A percentile compares a stretch with the other conserved stretches of the same genome.
These are phyloP conservation scores for Tetropium fuscum DNA, from an alignment of 2,888 invertebrate species.

Conservation along the genomic window DNA sequence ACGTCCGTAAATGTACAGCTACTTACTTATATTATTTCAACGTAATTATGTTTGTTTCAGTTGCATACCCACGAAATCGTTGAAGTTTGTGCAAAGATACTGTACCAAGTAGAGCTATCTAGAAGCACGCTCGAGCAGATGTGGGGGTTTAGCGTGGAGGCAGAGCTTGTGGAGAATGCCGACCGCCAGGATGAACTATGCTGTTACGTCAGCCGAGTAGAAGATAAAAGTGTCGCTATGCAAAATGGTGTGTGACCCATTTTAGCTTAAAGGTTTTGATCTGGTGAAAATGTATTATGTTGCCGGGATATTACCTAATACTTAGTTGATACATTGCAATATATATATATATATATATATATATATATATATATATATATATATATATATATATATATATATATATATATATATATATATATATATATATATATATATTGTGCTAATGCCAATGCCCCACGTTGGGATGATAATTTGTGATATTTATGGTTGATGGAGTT, in stretches of 20 bases:
- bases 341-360: too few species aligned
- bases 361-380: too few species aligned
- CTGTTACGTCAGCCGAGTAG: constrained; percentile 96
- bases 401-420: too few species aligned
- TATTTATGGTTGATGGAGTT: too few species aligned
- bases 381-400: too few species aligned
- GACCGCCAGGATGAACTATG: constrained; percentile 97
- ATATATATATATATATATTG: too few species aligned
- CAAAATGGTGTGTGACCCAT: constrained; percentile 82
- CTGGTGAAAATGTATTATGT: not conserved
- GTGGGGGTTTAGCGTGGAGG: constrained; percentile 99
- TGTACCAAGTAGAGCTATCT: constrained; percentile 95
- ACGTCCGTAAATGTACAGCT: not conserved
- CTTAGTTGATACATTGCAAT: too few species aligned
- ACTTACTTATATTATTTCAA: not conserved
- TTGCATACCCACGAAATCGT: constrained; percentile 94
- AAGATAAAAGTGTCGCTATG: constrained; percentile 96
- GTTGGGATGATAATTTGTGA: too few species aligned
- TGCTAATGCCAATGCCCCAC: too few species aligned
- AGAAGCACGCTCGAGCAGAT: constrained; percentile 92
- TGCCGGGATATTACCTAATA: not conserved
- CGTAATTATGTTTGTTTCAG: constrained; percentile 68
- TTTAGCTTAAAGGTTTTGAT: constrained; percentile 15
- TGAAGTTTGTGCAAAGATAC: constrained; percentile 96
- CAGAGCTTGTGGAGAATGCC: constrained; percentile 95